Evolutionary conservation across 1,140 invertebrate species (phyloP), one percentile per base, ranked within the genome.

Genomic region (Saccostrea cuccullata): DNA sequence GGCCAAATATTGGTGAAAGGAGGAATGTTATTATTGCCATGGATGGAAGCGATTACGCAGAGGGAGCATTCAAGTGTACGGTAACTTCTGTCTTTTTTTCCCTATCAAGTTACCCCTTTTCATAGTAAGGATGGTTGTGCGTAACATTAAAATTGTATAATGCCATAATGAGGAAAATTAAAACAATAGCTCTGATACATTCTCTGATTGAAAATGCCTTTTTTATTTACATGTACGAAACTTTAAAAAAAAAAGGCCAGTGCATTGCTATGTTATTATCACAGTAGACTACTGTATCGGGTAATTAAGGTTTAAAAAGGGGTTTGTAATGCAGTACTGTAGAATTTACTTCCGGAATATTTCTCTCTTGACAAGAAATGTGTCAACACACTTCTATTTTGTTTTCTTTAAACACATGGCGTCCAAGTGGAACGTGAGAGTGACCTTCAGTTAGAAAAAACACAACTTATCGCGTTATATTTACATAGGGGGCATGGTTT

Each of bases 1-100:
- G 70, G 70, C 70, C 70, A 36, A 73, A 73, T 15, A 73, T 73
- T 30, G 70, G 70, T 30, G 70, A 73, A 36, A 73, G 70, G 26
- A 73, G 70, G 15, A 73, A 73, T 73, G 23, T 73, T 36, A 3
- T 73, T 26, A 23, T 73, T 36, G 70, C 70, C 26, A 73, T 73
- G 70, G 70, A 73, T 23, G 70, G 70, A 0, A 73, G 70, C 70
- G 70, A 73, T 4, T 73, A 73, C 12, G 70, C 70, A 26, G 70
- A 73, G 30, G 70, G 70, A 73, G 70, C 70, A 73, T 73, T 73
- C 70, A 73, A 36, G 23, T 73, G 70, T 73, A 73, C 70, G 70
- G 70, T 73, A 73, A 73, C 70, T 26, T 26, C 23, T 70, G 23
- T 8, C 67, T 70, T 11, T 26, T 23, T 47, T 47, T 47, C 40